Base-by-base conservation (phyloP, 2,797 vertebrate genomes). In the Urophycis tenuis region DNA sequence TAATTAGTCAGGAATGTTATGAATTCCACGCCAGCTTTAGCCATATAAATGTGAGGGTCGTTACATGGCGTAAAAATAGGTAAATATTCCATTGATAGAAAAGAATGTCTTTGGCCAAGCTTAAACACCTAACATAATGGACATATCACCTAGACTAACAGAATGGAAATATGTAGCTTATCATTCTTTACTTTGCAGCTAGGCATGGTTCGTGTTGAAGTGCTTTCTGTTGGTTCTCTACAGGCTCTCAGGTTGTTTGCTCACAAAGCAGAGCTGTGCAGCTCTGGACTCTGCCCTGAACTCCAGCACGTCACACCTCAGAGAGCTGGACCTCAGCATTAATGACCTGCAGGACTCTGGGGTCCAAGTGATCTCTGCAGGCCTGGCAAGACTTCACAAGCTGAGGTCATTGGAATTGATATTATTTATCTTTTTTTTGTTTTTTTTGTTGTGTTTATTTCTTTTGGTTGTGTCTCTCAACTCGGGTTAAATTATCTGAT, bases 271-370 rank as follows among this genome's bases (percentile, higher is more conserved):
- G 30, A 32, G 15, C 25, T 60, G 31, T 33, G 19, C 25, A 60
- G 53, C 53, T 33, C 33, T 67, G 60, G 60, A 19, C 60, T 67
- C 25, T 4, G 60, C 11, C 7, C 60, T 75, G 74, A 75, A 14
- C 5, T 75, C 53, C 31, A 75, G 25, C 19, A 33, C 49, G 19
- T 67, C 32, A 19, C 74, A 64, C 31, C 53, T 75, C 45, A 75
- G 19, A 36, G 6, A 75, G 19, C 49, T 75, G 74, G 53, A 75
- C 31, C 74, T 75, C 32, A 75, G 74, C n/a, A 33, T 5, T 45
- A 75, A 75, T 60, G 29, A 60, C 22, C 74, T 31, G 34, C 15
- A 45, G 60, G 45, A 60, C 74, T 29, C 73, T 15, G n/a, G 74
- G 25, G 19, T 75, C 14, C 30, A 34, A 15, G 3, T 15, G 14